A percentile compares a stretch with the other conserved stretches of the same genome.
Evolutionary conservation across 2,113 vertebrate genomes (phyloP).

Genomic region (Fulmarus glacialis): DNA sequence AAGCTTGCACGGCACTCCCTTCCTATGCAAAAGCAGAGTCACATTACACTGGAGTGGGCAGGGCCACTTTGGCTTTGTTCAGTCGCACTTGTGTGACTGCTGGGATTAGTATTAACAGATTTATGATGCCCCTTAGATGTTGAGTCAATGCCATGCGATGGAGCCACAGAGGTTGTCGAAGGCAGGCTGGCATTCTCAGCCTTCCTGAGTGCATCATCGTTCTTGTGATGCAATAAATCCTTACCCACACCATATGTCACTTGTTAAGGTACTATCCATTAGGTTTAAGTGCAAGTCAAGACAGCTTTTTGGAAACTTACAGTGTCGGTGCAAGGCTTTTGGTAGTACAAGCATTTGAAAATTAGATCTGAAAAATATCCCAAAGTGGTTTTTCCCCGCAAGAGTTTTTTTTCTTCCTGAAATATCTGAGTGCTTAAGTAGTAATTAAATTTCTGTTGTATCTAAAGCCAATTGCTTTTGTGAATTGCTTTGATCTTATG

Average conservation of each 20-base stretch:
- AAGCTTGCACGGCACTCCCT: neutral
- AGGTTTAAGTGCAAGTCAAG: neutral
- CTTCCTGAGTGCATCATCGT: neutral
- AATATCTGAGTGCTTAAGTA: neutral
- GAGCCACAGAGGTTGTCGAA: neutral
- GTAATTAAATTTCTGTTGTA: neutral
- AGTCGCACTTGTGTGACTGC: neutral
- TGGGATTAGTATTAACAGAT: neutral
- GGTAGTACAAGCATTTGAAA: neutral
- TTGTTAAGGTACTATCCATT: neutral
- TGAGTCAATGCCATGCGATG: neutral
- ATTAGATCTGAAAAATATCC: neutral
- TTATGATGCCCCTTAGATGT: neutral
- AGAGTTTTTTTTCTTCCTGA: neutral
- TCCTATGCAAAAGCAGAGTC: neutral
- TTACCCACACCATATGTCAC: neutral
- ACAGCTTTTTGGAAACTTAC: neutral
- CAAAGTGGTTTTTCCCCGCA: rapidly evolving
- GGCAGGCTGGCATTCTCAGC: neutral
- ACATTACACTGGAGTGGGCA: neutral
- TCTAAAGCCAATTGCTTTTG: neutral
- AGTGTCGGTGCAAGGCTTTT: neutral
- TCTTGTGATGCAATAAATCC: neutral
- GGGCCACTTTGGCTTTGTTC: neutral
- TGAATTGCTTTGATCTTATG: neutral